Evolutionary conservation across 2,888 invertebrate species (phyloP).

Genomic region (Cylindroiulus punctatus): DNA sequence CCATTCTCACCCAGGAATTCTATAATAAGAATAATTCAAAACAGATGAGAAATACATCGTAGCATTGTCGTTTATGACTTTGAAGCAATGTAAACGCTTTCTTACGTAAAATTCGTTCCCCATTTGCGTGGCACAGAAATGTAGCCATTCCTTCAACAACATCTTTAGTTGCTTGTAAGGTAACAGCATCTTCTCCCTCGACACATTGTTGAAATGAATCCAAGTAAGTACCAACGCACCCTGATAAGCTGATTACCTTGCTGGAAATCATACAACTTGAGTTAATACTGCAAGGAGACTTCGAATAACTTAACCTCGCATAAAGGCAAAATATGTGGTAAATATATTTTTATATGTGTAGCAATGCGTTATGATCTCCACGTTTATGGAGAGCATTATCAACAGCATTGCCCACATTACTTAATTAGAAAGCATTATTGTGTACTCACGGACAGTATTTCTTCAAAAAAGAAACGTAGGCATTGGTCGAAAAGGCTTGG

Average conservation of each 20-base stretch:
- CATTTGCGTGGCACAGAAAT: slow-evolving; percentile 49
- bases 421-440: too few species aligned
- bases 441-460: slow-evolving; percentile 48
- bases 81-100: background rate
- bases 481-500: background rate
- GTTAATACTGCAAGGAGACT: background rate
- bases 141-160: slow-evolving; percentile 29
- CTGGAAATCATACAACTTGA: slow-evolving; percentile 11
- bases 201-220: slow-evolving; percentile 51
- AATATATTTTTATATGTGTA: too few species aligned
- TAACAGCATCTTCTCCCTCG: slow-evolving; percentile 31
- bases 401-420: too few species aligned
- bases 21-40: background rate
- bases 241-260: slow-evolving; percentile 2
- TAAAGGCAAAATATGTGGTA: too few species aligned
- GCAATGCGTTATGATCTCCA: too few species aligned
- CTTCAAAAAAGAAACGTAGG: slow-evolving; percentile 28
- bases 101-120: slow-evolving; percentile 51
- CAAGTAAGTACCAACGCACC: slow-evolving; percentile 42
- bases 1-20: slow-evolving; percentile 50
- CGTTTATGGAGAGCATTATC: too few species aligned
- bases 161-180: slow-evolving; percentile 22
- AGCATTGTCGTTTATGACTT: background rate
- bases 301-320: too few species aligned
- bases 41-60: background rate